Conservation (phyloP, 2,888 invertebrate species). For the Leptarthrus brevirostris region DNA sequence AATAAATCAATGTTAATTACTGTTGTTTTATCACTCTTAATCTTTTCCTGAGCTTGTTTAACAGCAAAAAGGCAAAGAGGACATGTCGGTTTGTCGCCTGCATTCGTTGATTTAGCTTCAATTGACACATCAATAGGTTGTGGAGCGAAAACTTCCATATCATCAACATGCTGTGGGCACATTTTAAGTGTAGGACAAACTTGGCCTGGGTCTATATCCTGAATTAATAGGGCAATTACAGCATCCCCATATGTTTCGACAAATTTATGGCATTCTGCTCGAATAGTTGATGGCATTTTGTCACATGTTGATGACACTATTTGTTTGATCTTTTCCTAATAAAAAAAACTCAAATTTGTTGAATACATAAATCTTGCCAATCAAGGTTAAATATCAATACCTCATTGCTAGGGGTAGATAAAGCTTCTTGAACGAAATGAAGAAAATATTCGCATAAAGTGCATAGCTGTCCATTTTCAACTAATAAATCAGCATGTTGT, state of each 20-base stretch:
- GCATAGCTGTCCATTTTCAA: slow-evolving; percentile 71
- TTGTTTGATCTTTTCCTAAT: slow-evolving; percentile 76
- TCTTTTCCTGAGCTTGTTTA: slow-evolving; percentile 77
- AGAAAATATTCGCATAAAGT: slow-evolving; percentile 85
- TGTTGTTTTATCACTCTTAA: slow-evolving; percentile 81
- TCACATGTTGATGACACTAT: slow-evolving; percentile 78
- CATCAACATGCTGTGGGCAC: slow-evolving; percentile 72
- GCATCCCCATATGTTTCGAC: slow-evolving; percentile 83
- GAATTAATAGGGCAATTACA: slow-evolving; percentile 80
- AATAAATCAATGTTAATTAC: slow-evolving; percentile 65
- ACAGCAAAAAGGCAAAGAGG: slow-evolving; percentile 87
- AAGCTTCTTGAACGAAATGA: slow-evolving; percentile 79
- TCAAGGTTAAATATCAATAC: slow-evolving; percentile 68
- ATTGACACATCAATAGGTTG: slow-evolving; percentile 57
- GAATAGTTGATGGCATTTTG: slow-evolving; percentile 73
- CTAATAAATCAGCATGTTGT: slow-evolving; percentile 60
- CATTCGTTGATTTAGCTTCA: slow-evolving; percentile 63
- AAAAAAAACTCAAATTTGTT: slow-evolving; percentile 50
- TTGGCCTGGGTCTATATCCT: slow-evolving; percentile 68
- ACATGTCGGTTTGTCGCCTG: slow-evolving; percentile 75
- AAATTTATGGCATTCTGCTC: slow-evolving; percentile 78
- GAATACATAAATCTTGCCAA: neutral
- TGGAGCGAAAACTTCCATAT: slow-evolving; percentile 70
- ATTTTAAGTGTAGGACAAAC: slow-evolving; percentile 77
- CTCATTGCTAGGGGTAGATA: slow-evolving; percentile 77